Base-by-base conservation (phyloP, 2,888 invertebrate species). In the Parelbella ahira region DNA sequence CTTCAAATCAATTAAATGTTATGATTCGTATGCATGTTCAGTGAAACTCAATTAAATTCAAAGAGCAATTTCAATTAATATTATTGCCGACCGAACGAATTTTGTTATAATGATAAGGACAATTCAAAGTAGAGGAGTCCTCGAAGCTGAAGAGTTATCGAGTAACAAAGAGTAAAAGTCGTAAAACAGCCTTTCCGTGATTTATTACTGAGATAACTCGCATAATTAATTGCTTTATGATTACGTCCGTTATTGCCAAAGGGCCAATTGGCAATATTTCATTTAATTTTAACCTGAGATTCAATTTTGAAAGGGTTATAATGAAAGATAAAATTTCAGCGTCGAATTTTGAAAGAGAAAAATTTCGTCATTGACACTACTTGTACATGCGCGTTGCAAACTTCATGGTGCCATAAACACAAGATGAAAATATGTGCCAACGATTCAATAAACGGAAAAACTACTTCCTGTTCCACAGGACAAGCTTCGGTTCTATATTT, bases 361-460 rank as follows among this genome's bases (percentile, higher is more conserved):
- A 20, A 41, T 41, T 34, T 20, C 7, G 15, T 13, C 13, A 34
- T 25, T 75, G 75, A 72, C 78, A 75, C 75, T 75, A 74, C 72
- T 75, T 72, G 71, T 76, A 78, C 77, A 75, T 68, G 76, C 68
- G n/a, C n/a, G n/a, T n/a, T 75, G 68, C 67, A 78, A 81, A 82
- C 74, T 82, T 83, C 82, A 82, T 73, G 59, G 59, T 68, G 63
- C 69, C 80, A 76, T 84, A 84, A 83, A 81, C 81, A 81, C 79
- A 75, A 77, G 82, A 83, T 82, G 81, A 83, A 82, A 83, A 82
- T 80, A 82, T 83, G 81, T 81, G 73, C 76, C 80, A 80, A 83
- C 79, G 80, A 76, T 73, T 75, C 76, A 77, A 82, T 82, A 82
- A 82, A 82, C 72, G 71, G 68, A 72, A 81, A 78, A 79, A 73